Evolutionary conservation across 1,140 invertebrate genomes (phyloP).

Genomic region (Trichonephila clavipes): DNA sequence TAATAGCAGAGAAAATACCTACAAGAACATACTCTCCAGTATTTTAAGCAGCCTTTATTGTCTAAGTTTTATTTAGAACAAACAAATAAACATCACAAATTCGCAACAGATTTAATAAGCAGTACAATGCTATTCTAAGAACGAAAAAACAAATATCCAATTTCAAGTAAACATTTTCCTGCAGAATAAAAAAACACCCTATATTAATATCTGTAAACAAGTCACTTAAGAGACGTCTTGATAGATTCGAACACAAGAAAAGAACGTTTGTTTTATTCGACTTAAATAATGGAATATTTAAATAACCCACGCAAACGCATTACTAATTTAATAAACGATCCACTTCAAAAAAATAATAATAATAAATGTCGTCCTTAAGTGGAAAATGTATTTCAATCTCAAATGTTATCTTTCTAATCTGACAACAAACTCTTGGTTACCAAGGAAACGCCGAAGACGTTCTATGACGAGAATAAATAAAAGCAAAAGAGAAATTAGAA

Average conservation of each 20-base stretch:
- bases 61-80: too few relatives aligned
- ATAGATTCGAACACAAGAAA: not conserved
- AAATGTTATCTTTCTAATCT: constrained; percentile 9
- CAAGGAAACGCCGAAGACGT: not conserved
- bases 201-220: too few relatives aligned
- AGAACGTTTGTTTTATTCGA: not conserved
- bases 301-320: constrained; percentile 3
- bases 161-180: too few relatives aligned
- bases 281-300: not conserved
- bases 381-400: not conserved
- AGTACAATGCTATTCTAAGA: too few relatives aligned
- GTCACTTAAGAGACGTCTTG: too few relatives aligned
- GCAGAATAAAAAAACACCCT: too few relatives aligned
- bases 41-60: too few relatives aligned
- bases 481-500: not conserved
- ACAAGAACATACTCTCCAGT: too few relatives aligned
- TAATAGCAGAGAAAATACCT: too few relatives aligned
- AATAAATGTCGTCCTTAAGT: not conserved
- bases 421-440: not conserved
- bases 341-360: not conserved
- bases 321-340: constrained; percentile 1
- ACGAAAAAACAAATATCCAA: too few relatives aligned
- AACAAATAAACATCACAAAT: too few relatives aligned
- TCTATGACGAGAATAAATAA: not conserved
- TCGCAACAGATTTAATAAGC: too few relatives aligned